Evolutionary conservation across 2,113 vertebrate genomes (phyloP), one percentile per base, ranked within the genome.

Genomic region (Misgurnus anguillicaudatus): DNA sequence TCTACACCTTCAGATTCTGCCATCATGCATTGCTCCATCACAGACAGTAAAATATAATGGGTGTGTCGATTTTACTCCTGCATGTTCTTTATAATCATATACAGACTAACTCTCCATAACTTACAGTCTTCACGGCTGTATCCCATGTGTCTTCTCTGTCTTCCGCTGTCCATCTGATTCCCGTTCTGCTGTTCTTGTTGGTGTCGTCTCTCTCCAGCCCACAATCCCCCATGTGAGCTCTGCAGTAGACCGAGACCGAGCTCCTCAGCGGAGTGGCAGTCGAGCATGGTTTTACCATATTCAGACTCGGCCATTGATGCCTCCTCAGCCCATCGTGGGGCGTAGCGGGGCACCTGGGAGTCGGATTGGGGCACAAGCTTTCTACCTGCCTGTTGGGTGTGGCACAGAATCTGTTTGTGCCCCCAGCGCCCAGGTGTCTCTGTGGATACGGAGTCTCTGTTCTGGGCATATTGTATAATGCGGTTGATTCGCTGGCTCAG

Each of bases 391-490:
- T 94, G 94, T 90, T 94, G 95, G 79, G 89, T 90, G 86, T 95
- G 95, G 87, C 94, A 94, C 53, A 95, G 94, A 48, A 96, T 90
- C 79, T 91, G 92, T 88, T 94, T 97, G 45, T 93, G 87, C 75
- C 91, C 92, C 31, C 95, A 93, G 7, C 93, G 85, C 78, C 70
- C 60, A 14, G 83, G 73, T 57, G 94, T 90, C 0, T 69, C 83
- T 14, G 87, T 61, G 41, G 94, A 86, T 79, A 90, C 90, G 45
- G 91, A 83, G 88, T 96, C 96, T 87, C 96, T 96, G 91, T 97
- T 98, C 89, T 98, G 97, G 84, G 97, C 95, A 0, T 98, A 97
- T 42, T 98, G 97, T 86, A 99, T 93, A 82, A 99, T 96, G 89
- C 95, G 93, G 90, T 92, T 96, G 86, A 99, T 95, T 83, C 96